Base-by-base conservation (phyloP, 2,888 invertebrate species). In the Anoplius nigerrimus region DNA sequence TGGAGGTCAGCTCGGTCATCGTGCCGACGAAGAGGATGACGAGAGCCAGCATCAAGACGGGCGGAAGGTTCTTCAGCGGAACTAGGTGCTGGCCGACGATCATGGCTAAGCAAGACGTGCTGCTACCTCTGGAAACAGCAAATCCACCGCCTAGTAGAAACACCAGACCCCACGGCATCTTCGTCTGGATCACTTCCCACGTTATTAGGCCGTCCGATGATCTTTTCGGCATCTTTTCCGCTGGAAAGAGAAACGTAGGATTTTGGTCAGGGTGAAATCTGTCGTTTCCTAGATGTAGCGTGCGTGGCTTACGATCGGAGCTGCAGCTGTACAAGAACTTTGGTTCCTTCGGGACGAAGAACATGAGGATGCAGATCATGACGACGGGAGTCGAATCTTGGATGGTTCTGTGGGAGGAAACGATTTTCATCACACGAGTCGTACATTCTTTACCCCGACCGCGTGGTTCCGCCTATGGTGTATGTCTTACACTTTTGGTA, bases 81-180 rank as follows among this genome's bases (percentile, higher is more conserved):
- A 81, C 74, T 65, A 92, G 81, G 51, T 87, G 82, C 4, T 87
- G 78, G 20, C 90, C 90, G 16, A 92, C 77, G 78, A 87, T 86
- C 16, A 80, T 77, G 0, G 91, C 90, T 22, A 92, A 83, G 4
- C 91, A 90, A 1, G 91, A 91, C 58, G 82, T 89, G 79, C 89
- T 88, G 75, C 90, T 89, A 5, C 89, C 92, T 59, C 90, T 90
- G 1, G 92, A 91, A 75, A 92, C 83, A 0, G 92, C 92, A 76
- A 92, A 91, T 0, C 92, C 92, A 45, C 92, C 92, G 18, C 91
- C 90, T 53, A 92, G 85, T 2, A 92, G 84, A 21, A 92, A 85
- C 56, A 92, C 83, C 16, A 92, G 85, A 11, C 90, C 90, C 92
- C 92, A 92, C 0, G 91, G 90, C 77, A 92, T 85, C 74, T 90